Percentiles rank a stretch among this genome's conserved stretches.
These are phyloP conservation scores for Camelus dromedarius DNA, from an alignment of 2,113 vertebrate genomes.

Conservation along the genomic window DNA sequence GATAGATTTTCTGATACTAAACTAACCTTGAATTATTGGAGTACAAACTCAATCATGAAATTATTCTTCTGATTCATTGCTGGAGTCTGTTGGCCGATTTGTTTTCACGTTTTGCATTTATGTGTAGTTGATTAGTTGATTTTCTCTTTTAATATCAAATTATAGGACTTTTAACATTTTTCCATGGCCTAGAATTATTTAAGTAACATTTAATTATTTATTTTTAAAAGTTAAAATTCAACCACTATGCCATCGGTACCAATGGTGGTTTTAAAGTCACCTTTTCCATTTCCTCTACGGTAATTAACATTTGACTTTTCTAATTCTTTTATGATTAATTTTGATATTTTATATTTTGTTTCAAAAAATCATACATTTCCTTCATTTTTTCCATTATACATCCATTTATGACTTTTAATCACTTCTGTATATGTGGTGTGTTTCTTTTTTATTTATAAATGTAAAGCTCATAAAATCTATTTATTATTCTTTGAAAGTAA, in stretches of 20 bases:
- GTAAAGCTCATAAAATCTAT: not conserved
- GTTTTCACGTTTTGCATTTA: not conserved
- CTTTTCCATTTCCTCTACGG: not conserved
- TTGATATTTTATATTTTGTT: not conserved
- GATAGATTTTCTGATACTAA: not conserved
- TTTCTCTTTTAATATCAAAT: conserved; percentile 48
- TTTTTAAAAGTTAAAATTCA: conserved; percentile 47
- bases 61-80: not conserved
- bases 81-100: not conserved
- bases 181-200: conserved; percentile 10
- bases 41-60: not conserved
- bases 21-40: not conserved
- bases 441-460: not conserved
- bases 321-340: conserved; percentile 7
- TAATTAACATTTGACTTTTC: not conserved
- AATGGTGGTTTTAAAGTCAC: not conserved
- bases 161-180: not conserved
- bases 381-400: conserved; percentile 17
- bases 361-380: not conserved
- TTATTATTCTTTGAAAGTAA: conserved; percentile 15
- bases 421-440: not conserved
- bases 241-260: not conserved
- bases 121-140: not conserved
- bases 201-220: conserved; percentile 33
- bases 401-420: not conserved